These are phyloP conservation scores for Lasaia peninsularis DNA, from an alignment of 1,140 invertebrate species.

Conservation along the genomic window DNA sequence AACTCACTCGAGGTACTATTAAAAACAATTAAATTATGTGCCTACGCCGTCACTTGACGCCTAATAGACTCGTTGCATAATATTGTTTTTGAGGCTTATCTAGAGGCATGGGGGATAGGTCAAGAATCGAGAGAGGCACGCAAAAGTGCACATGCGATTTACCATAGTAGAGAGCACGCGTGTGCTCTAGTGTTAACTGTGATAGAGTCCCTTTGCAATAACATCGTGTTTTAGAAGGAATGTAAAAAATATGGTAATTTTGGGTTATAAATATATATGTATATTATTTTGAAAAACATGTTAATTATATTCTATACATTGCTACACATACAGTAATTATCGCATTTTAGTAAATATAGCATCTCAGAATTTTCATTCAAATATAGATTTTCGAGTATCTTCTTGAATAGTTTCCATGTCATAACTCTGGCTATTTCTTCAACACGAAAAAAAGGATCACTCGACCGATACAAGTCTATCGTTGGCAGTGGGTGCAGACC, in stretches of 20 bases:
- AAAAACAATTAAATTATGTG: too few species aligned
- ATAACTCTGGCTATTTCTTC: neutral
- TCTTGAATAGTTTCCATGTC: slow-evolving; percentile 1
- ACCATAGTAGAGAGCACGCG: neutral
- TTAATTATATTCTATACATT: too few species aligned
- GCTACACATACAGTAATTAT: too few species aligned
- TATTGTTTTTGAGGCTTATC: slow-evolving; percentile 2
- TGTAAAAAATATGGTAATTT: too few species aligned
- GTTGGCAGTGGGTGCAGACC: neutral
- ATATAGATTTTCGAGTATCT: neutral
- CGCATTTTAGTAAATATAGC: too few species aligned
- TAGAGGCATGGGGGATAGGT: neutral
- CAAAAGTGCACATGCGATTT: neutral
- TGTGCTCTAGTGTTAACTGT: neutral
- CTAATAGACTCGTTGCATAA: neutral
- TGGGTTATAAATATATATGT: too few species aligned
- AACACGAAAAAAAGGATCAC: neutral
- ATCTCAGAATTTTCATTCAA: neutral
- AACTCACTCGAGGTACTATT: too few species aligned
- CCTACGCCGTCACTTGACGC: neutral
- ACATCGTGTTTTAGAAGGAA: too few species aligned
- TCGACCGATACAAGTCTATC: neutral
- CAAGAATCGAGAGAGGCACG: neutral
- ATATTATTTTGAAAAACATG: too few species aligned
- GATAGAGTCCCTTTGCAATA: too few species aligned